Evolutionary conservation across 2,888 invertebrate genomes (phyloP).

Genomic region (Cephonodes hylas): DNA sequence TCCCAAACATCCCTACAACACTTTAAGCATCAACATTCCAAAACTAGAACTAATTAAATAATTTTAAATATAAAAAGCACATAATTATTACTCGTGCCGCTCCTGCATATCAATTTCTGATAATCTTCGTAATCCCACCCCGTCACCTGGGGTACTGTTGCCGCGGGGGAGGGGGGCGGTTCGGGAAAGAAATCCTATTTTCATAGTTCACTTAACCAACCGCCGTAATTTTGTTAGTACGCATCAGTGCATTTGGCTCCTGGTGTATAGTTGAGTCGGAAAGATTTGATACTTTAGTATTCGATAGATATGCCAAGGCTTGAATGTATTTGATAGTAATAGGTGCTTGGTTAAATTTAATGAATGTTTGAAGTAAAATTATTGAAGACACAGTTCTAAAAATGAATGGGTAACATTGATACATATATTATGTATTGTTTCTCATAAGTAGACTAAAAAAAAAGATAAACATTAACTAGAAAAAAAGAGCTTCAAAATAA

Average conservation of each 20-base stretch:
- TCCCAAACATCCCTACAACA: too few relatives aligned
- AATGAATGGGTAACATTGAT: too few relatives aligned
- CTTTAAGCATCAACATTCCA: too few relatives aligned
- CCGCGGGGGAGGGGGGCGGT: constrained; percentile 33
- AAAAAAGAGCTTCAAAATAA: too few relatives aligned
- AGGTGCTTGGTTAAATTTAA: too few relatives aligned
- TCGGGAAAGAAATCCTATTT: constrained; percentile 76
- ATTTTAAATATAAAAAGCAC: constrained; percentile 4
- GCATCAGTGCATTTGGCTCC: constrained; percentile 73
- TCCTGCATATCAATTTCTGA: constrained; percentile 60
- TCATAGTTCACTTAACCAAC: constrained; percentile 78
- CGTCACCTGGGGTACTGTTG: constrained; percentile 49
- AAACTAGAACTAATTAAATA: constrained; percentile 8
- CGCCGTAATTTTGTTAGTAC: constrained; percentile 74
- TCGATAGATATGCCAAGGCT: background rate
- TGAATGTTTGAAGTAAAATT: too few relatives aligned
- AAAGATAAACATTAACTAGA: too few relatives aligned
- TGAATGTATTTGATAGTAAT: too few relatives aligned
- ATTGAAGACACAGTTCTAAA: too few relatives aligned
- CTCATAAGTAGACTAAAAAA: too few relatives aligned
- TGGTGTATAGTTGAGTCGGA: constrained; percentile 39
- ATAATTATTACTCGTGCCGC: constrained; percentile 12
- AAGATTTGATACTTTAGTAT: constrained; percentile 52
- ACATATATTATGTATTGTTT: too few relatives aligned
- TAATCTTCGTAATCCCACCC: constrained; percentile 72